Percentiles rank a stretch among this genome's conserved stretches.
Evolutionary conservation across 1,140 invertebrate genomes (phyloP).

Genomic region (Lasioglossum baleicum): DNA sequence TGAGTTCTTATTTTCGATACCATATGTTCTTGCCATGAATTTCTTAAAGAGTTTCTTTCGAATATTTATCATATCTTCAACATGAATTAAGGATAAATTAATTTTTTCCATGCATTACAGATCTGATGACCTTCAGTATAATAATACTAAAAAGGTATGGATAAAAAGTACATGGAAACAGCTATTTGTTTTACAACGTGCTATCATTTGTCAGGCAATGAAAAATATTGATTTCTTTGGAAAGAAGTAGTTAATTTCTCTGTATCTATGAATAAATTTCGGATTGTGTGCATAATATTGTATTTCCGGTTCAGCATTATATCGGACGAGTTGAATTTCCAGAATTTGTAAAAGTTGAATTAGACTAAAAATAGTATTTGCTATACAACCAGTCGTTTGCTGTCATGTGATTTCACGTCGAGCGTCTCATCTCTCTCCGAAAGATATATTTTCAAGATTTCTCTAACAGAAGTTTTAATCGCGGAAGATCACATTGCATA

Average conservation of each 20-base stretch:
- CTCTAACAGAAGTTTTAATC: not conserved
- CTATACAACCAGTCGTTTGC: slow-evolving; percentile 21
- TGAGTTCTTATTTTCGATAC: slow-evolving; percentile 64
- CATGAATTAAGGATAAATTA: not conserved
- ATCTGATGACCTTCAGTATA: slow-evolving; percentile 69
- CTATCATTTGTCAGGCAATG: slow-evolving; percentile 35
- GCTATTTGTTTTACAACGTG: slow-evolving; percentile 52
- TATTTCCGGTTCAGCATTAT: slow-evolving; percentile 54
- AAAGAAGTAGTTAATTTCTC: slow-evolving; percentile 54
- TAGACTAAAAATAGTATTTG: slow-evolving; percentile 24
- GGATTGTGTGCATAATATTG: slow-evolving; percentile 58
- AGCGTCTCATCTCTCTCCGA: slow-evolving; percentile 2
- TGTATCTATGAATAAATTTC: slow-evolving; percentile 73
- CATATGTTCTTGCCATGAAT: too few relatives aligned
- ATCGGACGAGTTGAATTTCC: slow-evolving; percentile 19
- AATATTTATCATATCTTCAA: not conserved
- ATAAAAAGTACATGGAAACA: slow-evolving; percentile 41
- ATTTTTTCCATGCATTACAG: slow-evolving; percentile 59
- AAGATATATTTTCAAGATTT: slow-evolving; percentile 20
- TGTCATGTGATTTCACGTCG: not conserved
- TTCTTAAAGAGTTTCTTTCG: too few relatives aligned
- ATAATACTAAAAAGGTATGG: slow-evolving; percentile 57
- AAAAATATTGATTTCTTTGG: slow-evolving; percentile 42
- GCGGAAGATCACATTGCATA: not conserved
- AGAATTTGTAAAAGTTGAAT: slow-evolving; percentile 42